Evolutionary conservation across 2,888 invertebrate species (phyloP).

Genomic region (Parnassius smintheus): DNA sequence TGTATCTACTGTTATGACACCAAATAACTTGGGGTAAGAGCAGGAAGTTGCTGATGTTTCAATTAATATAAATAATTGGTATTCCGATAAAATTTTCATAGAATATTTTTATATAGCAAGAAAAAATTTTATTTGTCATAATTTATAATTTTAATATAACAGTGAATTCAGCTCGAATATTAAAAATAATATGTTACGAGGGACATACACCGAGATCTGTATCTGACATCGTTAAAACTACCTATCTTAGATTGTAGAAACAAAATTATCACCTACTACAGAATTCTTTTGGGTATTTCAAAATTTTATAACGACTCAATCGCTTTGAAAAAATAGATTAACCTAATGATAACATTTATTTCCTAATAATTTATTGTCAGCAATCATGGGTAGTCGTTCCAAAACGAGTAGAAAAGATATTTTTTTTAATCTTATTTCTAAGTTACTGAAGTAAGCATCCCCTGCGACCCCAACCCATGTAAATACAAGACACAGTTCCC

Average conservation of each 20-base stretch:
- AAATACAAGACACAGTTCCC: conserved; percentile 35
- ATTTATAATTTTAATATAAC: no score
- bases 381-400: background rate
- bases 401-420: conserved; percentile 7
- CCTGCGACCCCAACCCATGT: conserved; percentile 31
- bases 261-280: conserved; percentile 30
- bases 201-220: conserved; percentile 28
- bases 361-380: conserved; percentile 14
- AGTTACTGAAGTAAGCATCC: conserved; percentile 33
- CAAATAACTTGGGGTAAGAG: no score
- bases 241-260: conserved; percentile 17
- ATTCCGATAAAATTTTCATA: no score
- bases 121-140: no score
- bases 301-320: conserved; percentile 32
- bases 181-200: no score
- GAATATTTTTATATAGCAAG: no score
- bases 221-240: conserved; percentile 37
- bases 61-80: no score
- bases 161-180: no score
- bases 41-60: no score
- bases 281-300: conserved; percentile 25
- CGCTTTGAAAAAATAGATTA: conserved; percentile 23
- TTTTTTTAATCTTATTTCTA: conserved; percentile 23
- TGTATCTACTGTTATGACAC: no score
- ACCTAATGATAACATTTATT: conserved; percentile 16